These are phyloP conservation scores for Hololepta plana DNA, from an alignment of 2,888 invertebrate genomes.

Conservation along the genomic window DNA sequence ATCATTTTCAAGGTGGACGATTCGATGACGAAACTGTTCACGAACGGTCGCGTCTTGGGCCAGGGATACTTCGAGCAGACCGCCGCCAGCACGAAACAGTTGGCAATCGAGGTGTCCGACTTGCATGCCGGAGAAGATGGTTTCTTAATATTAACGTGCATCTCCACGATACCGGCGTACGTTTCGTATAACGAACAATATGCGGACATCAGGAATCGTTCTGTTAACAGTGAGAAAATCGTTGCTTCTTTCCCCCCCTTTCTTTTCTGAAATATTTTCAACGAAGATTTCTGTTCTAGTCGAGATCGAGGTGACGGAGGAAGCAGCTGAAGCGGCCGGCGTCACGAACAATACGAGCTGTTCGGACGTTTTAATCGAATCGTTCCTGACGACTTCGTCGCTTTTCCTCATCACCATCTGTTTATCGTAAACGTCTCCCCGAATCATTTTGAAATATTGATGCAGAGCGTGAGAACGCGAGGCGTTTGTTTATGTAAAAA, in stretches of 20 bases:
- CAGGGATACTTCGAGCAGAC: constrained; percentile 25
- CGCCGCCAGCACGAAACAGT: constrained; percentile 43
- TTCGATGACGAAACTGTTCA: constrained; percentile 25
- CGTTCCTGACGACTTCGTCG: neutral
- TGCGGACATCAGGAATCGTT: constrained; percentile 55
- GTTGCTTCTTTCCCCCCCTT: too few species aligned
- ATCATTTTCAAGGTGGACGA: constrained; percentile 23
- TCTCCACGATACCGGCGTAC: constrained; percentile 61
- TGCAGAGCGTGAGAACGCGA: too few species aligned
- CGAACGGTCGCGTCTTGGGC: constrained; percentile 35
- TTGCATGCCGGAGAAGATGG: constrained; percentile 52
- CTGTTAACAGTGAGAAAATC: constrained; percentile 46
- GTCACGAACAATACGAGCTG: constrained; percentile 7
- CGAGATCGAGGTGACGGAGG: constrained; percentile 17
- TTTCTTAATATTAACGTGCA: constrained; percentile 51
- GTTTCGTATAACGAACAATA: constrained; percentile 51
- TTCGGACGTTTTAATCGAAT: constrained; percentile 2
- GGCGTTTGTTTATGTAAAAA: too few species aligned
- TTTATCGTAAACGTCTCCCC: too few species aligned
- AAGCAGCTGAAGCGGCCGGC: constrained; percentile 13
- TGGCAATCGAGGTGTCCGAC: constrained; percentile 56
- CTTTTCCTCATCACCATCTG: too few species aligned
- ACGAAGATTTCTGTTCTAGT: constrained; percentile 14
- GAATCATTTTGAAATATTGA: too few species aligned
- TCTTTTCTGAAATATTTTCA: neutral